These are phyloP conservation scores for Platyscapa corneri DNA, from an alignment of 1,140 invertebrate species.

Conservation along the genomic window DNA sequence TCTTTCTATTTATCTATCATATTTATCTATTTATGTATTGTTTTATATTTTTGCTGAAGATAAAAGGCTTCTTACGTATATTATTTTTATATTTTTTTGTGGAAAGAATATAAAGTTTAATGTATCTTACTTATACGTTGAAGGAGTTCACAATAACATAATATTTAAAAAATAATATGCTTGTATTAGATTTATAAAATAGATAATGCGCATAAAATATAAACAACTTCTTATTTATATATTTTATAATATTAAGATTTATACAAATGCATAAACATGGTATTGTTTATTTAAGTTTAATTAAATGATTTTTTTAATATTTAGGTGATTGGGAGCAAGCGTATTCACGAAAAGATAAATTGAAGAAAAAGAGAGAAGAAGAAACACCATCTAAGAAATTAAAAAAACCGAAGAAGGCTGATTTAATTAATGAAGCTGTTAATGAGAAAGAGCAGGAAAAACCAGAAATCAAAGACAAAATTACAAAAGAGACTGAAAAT, in stretches of 20 bases:
- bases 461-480: slow-evolving; percentile 73
- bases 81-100: neutral
- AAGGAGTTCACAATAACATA: too few relatives aligned
- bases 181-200: too few relatives aligned
- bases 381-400: slow-evolving; percentile 73
- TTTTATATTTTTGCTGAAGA: neutral
- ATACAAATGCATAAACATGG: too few relatives aligned
- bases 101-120: neutral
- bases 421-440: slow-evolving; percentile 63
- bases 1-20: neutral
- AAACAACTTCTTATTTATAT: too few relatives aligned
- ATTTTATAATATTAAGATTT: too few relatives aligned
- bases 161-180: too few relatives aligned
- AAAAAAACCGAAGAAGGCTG: slow-evolving; percentile 70
- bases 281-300: neutral
- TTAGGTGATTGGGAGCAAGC: slow-evolving; percentile 82
- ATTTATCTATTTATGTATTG: too few relatives aligned
- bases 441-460: slow-evolving; percentile 72
- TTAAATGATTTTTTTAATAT: slow-evolving; percentile 37
- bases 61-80: neutral
- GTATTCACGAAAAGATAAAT: slow-evolving; percentile 79
- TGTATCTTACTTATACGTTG: neutral
- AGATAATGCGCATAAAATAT: too few relatives aligned
- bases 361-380: slow-evolving; percentile 77
- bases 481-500: slow-evolving; percentile 74